Percentiles rank a stretch among this genome's conserved stretches.
Conservation (phyloP, 2,888 invertebrate species). For the Myopa tessellatipennis region DNA sequence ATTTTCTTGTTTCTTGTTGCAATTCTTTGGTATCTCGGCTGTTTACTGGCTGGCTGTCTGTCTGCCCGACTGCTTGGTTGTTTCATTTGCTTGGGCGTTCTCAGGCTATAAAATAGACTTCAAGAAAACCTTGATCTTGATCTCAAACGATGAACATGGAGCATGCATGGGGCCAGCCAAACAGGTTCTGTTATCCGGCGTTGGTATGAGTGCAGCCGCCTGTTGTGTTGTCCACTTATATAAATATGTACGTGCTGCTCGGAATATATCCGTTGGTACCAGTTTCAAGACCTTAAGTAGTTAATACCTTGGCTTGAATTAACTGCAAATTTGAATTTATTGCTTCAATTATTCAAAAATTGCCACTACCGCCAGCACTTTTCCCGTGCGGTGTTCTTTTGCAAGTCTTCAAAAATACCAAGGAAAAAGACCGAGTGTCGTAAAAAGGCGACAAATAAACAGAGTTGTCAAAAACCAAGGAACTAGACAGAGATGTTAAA, state of each 20-base stretch:
- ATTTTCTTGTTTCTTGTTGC: slow-evolving; percentile 20
- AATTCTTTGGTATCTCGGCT: slow-evolving; percentile 22
- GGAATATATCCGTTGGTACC: not conserved
- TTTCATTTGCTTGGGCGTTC: slow-evolving; percentile 38
- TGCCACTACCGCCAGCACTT: slow-evolving; percentile 3
- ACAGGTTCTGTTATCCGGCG: slow-evolving; percentile 54
- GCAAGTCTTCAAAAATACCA: too few relatives aligned
- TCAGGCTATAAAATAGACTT: slow-evolving; percentile 33
- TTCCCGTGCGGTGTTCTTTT: too few relatives aligned
- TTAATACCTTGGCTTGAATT: not conserved
- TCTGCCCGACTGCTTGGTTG: slow-evolving; percentile 24
- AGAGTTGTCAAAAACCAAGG: too few relatives aligned
- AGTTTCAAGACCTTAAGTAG: not conserved
- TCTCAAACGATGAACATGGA: slow-evolving; percentile 51
- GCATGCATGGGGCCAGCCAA: slow-evolving; percentile 48
- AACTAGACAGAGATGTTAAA: too few relatives aligned
- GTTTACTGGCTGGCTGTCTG: slow-evolving; percentile 20
- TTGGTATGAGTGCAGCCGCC: not conserved
- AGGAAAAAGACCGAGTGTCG: not conserved
- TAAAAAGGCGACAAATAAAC: too few relatives aligned
- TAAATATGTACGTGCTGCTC: not conserved
- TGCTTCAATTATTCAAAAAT: slow-evolving; percentile 21
- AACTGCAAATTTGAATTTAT: slow-evolving; percentile 33
- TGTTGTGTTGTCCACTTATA: not conserved
- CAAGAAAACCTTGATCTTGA: slow-evolving; percentile 62